phyloP scores from a whole-genome alignment of 2,113 vertebrate genomes.

The Marcusenius ussheri region DNA sequence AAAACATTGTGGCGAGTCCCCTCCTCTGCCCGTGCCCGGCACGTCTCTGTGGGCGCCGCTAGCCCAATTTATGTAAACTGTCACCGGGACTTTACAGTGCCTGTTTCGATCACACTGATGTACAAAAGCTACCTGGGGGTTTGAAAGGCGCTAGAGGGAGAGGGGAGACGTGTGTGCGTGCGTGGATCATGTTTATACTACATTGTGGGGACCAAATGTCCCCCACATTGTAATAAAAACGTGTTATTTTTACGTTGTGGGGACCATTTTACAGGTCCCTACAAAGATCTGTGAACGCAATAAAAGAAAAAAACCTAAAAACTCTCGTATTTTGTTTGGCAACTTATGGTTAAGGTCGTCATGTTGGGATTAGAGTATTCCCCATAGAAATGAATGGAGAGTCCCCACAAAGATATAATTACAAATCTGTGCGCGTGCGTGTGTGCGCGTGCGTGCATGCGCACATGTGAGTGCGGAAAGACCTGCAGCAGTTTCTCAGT shows the following conservation, averaged over 20 bases:
- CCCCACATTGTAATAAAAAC: too few species aligned
- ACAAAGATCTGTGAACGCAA: too few species aligned
- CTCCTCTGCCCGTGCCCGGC: constrained; percentile 5
- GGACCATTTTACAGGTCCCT: too few species aligned
- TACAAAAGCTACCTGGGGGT: constrained; percentile 14
- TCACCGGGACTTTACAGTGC: not conserved
- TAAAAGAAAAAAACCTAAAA: too few species aligned
- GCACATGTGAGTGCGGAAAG: not conserved
- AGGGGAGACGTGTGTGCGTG: not conserved
- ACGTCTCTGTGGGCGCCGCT: constrained; percentile 7
- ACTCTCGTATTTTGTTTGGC: too few species aligned
- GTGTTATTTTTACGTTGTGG: too few species aligned
- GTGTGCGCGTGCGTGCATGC: not conserved
- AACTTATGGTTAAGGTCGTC: too few species aligned
- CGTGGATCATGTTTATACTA: too few species aligned
- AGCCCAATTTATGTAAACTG: constrained; percentile 27
- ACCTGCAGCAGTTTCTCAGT: not conserved
- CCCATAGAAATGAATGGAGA: too few species aligned
- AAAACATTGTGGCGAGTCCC: constrained; percentile 1
- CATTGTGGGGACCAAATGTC: too few species aligned
- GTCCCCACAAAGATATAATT: too few species aligned
- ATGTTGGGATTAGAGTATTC: too few species aligned
- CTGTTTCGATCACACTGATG: constrained; percentile 13
- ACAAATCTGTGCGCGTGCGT: not conserved
- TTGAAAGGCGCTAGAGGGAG: not conserved